Conservation (phyloP, 1,140 invertebrate species). For the Drosophila simulans region DNA sequence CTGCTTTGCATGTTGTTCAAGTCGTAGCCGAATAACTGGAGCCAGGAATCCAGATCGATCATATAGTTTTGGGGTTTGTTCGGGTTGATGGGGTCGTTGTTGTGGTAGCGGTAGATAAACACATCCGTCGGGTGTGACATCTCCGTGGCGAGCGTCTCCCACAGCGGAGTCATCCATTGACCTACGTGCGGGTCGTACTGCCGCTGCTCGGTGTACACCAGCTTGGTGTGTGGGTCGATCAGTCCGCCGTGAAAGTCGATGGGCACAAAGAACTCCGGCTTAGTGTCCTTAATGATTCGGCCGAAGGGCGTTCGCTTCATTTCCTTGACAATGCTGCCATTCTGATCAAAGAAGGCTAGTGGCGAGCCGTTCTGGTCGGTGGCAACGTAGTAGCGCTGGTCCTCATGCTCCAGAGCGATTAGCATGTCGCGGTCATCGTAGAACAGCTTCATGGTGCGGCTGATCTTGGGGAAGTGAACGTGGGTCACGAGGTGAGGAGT, state of each 20-base stretch:
- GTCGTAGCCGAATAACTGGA: constrained; percentile 95
- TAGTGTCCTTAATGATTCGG: constrained; percentile 94
- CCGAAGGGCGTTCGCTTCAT: constrained; percentile 96
- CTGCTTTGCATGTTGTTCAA: constrained; percentile 93
- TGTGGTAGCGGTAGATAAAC: constrained; percentile 95
- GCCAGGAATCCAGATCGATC: constrained; percentile 93
- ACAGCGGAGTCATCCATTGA: constrained; percentile 97
- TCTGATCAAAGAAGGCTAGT: constrained; percentile 94
- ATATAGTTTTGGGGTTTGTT: constrained; percentile 91
- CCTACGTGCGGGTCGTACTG: constrained; percentile 96
- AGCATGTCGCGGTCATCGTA: constrained; percentile 94
- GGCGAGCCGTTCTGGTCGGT: constrained; percentile 97
- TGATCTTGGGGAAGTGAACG: constrained; percentile 94
- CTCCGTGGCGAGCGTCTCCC: constrained; percentile 92
- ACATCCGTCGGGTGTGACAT: constrained; percentile 94
- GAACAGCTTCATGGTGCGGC: constrained; percentile 91
- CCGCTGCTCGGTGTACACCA: constrained; percentile 91
- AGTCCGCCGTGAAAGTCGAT: constrained; percentile 97
- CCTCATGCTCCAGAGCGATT: constrained; percentile 92
- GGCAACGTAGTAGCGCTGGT: constrained; percentile 95
- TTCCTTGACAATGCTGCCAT: constrained; percentile 96
- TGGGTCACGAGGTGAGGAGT: constrained; percentile 93
- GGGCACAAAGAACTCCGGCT: constrained; percentile 95
- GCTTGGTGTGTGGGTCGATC: constrained; percentile 92
- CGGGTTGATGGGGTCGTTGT: constrained; percentile 96